Evolutionary conservation across 1,140 invertebrate species (phyloP).

Genomic region (Watersipora subatra): DNA sequence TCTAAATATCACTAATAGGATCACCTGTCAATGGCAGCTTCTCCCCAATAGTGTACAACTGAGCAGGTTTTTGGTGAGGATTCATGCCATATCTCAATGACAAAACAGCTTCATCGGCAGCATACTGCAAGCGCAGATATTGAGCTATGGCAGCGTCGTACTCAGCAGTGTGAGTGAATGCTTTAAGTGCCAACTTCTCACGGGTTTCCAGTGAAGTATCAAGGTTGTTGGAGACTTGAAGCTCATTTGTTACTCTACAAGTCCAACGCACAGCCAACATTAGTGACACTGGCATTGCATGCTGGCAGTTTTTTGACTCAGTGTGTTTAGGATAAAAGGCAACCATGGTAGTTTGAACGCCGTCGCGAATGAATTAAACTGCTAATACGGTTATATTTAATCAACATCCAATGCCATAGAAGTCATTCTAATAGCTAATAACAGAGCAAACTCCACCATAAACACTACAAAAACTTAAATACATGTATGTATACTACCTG

Average conservation of each 20-base stretch:
- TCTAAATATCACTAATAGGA: too few species aligned
- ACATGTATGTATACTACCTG: too few species aligned
- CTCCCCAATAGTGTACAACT: constrained; percentile 63
- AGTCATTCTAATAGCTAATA: too few species aligned
- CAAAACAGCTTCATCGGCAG: constrained; percentile 58
- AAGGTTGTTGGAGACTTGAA: constrained; percentile 43
- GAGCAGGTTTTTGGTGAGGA: constrained; percentile 91
- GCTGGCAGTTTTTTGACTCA: too few species aligned
- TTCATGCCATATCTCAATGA: constrained; percentile 92
- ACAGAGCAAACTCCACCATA: too few species aligned
- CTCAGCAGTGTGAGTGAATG: constrained; percentile 85
- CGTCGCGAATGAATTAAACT: too few species aligned
- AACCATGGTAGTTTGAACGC: too few species aligned
- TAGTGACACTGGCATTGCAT: too few species aligned
- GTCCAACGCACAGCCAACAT: not conserved
- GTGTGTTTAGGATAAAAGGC: too few species aligned
- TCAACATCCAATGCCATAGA: too few species aligned
- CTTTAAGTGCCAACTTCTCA: constrained; percentile 44
- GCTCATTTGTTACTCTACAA: constrained; percentile 45
- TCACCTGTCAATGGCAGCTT: constrained; percentile 70
- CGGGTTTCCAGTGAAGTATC: constrained; percentile 60
- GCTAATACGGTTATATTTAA: too few species aligned
- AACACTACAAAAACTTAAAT: too few species aligned
- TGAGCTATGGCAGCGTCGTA: constrained; percentile 90
- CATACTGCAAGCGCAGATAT: constrained; percentile 84